A percentile compares a stretch with the other conserved stretches of the same genome.
Evolutionary conservation across 2,113 vertebrate species (phyloP).

Genomic region (Carlito syrichta): DNA sequence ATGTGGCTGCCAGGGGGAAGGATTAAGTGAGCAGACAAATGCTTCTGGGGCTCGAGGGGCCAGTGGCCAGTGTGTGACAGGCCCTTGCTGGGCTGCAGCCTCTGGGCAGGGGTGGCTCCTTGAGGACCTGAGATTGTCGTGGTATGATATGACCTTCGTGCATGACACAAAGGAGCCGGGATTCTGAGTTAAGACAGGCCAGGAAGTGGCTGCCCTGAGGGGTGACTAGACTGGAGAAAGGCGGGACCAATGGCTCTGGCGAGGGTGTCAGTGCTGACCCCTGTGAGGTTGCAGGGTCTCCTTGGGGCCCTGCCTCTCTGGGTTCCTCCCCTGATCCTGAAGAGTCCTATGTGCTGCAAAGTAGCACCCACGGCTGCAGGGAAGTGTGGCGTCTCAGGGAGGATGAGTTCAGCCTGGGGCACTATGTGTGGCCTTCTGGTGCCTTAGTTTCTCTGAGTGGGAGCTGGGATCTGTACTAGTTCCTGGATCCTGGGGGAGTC

Average conservation of each 20-base stretch:
- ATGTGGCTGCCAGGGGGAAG: background rate
- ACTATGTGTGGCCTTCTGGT: background rate
- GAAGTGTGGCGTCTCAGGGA: background rate
- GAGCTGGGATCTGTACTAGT: no score
- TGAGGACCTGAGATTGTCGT: accelerated
- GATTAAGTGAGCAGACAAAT: background rate
- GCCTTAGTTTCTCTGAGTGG: background rate
- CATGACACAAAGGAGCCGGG: background rate
- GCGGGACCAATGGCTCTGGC: no score
- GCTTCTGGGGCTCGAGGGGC: background rate
- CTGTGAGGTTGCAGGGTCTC: no score
- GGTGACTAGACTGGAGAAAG: no score
- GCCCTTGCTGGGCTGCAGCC: background rate
- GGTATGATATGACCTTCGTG: accelerated
- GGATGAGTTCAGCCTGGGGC: background rate
- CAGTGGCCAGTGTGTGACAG: background rate
- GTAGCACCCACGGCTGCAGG: no score
- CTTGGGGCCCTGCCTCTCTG: background rate
- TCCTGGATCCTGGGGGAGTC: background rate
- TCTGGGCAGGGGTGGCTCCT: background rate
- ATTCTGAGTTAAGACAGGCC: background rate
- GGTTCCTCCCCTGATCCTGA: background rate
- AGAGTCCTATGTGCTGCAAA: background rate
- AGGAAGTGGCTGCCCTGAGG: no score
- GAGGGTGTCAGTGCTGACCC: no score